Evolutionary conservation across 2,888 invertebrate species (phyloP), one percentile per base, ranked within the genome.

Genomic region (Serrognathus titanus): DNA sequence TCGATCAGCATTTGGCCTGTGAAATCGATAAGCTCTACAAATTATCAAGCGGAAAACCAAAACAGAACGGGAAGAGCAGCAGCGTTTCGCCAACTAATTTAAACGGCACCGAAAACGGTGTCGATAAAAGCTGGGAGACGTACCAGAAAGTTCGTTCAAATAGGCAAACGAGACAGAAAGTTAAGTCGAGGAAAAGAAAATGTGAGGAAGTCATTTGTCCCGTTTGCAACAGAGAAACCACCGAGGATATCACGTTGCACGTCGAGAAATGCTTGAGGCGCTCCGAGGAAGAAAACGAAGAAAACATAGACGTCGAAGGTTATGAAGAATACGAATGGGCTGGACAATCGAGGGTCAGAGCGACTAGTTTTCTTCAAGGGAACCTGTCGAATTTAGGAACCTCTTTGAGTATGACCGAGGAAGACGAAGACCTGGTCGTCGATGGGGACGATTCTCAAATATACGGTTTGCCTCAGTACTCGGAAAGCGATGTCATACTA

Each of bases 251-350:
- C 69, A 86, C 86, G 76, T 76, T 88, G 72, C 86, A 94, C 80
- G 82, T 87, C 61, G 84, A 88, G 78, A 72, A 87, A 53, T 90
- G 90, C 71, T 77, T 91, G 51, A 73, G 76, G 66, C 76, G 78
- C 78, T 77, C 79, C 73, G 77, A 69, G 53, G 69, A 67, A 57
- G 90, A 90, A 60, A 55, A 52, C 31, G 90, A 90, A 60, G 90
- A 90, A 70, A 88, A 87, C 57, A 92, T 92, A 55, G 93, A 92
- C 76, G 90, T 90, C 1, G 90, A 90, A 79, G 88, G 87, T 20
- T 88, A 82, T 71, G 90, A 94, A 64, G 94, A 94, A 72, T 96
- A 95, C 76, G 90, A 91, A 71, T 95, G 95, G 95, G 92, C 94
- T 31, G 94, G 94, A 0, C 90, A 94, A 75, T 89, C 90, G 70